Evolutionary conservation across 2,888 invertebrate species (phyloP).

Genomic region (Drosophila recens): DNA sequence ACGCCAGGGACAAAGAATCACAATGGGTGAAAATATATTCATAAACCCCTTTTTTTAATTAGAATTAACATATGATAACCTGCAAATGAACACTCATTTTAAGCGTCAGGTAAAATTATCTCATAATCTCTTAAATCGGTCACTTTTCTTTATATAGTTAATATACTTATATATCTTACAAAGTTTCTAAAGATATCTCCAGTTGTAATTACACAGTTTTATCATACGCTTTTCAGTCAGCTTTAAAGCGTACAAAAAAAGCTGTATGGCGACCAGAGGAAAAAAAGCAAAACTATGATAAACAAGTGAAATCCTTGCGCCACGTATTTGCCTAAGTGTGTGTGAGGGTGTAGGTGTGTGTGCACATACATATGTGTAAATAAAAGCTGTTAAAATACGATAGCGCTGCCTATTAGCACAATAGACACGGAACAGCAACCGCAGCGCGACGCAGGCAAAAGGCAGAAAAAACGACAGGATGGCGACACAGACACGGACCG

Average conservation of each 20-base stretch:
- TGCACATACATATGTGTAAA: constrained; percentile 61
- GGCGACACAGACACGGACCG: constrained; percentile 16
- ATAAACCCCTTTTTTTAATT: too few species aligned
- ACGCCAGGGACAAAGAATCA: too few species aligned
- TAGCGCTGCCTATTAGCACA: constrained; percentile 81
- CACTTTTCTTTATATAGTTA: not conserved
- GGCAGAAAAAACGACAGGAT: constrained; percentile 46
- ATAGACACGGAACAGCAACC: constrained; percentile 64
- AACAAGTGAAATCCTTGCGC: constrained; percentile 53
- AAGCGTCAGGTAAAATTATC: too few species aligned
- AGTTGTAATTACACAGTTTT: not conserved
- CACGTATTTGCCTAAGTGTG: constrained; percentile 17
- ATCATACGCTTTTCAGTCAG: not conserved
- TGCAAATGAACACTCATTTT: too few species aligned
- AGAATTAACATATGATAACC: too few species aligned
- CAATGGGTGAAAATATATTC: too few species aligned
- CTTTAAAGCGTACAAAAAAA: constrained; percentile 22
- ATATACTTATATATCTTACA: not conserved
- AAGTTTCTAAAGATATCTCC: not conserved
- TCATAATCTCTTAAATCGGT: not conserved
- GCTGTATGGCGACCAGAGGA: constrained; percentile 17
- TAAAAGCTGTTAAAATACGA: constrained; percentile 81
- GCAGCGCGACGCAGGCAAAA: constrained; percentile 64
- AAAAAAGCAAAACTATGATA: constrained; percentile 42
- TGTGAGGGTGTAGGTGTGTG: constrained; percentile 1